Evolutionary conservation across 2,797 vertebrate species (phyloP).

Genomic region (Sebastes elongatus): DNA sequence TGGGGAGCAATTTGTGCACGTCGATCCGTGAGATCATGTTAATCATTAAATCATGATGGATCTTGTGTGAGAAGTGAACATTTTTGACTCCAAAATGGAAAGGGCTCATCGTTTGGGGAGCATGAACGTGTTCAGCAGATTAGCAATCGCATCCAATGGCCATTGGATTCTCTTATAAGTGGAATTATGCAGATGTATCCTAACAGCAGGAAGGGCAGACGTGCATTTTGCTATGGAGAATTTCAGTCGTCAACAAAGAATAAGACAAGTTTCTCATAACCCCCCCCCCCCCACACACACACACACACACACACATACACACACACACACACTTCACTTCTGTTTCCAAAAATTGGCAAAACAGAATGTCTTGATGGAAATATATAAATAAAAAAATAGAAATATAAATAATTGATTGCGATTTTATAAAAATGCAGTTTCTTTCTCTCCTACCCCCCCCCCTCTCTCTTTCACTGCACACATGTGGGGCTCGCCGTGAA

Average conservation of each 20-base stretch:
- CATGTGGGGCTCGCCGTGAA: slow-evolving; percentile 4
- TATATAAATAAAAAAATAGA: neutral
- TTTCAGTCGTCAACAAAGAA: neutral
- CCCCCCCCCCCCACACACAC: too few species aligned
- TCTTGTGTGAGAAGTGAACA: neutral
- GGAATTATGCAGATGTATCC: neutral
- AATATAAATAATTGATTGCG: neutral
- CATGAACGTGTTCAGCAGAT: neutral
- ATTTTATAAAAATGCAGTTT: neutral
- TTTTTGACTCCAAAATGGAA: neutral
- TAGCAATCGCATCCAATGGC: neutral
- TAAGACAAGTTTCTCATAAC: neutral
- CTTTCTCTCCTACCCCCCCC: neutral
- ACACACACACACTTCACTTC: neutral
- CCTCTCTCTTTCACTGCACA: neutral
- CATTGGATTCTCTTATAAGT: neutral
- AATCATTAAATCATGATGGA: neutral
- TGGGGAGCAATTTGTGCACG: too few species aligned
- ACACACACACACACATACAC: too few species aligned
- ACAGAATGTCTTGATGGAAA: neutral
- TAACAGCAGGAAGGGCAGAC: neutral
- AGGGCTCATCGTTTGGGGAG: neutral
- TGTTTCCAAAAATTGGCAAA: neutral
- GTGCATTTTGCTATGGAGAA: neutral
- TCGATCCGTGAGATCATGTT: neutral